Conservation (phyloP, 2,888 invertebrate genomes). For the Calameuta pallipes region DNA sequence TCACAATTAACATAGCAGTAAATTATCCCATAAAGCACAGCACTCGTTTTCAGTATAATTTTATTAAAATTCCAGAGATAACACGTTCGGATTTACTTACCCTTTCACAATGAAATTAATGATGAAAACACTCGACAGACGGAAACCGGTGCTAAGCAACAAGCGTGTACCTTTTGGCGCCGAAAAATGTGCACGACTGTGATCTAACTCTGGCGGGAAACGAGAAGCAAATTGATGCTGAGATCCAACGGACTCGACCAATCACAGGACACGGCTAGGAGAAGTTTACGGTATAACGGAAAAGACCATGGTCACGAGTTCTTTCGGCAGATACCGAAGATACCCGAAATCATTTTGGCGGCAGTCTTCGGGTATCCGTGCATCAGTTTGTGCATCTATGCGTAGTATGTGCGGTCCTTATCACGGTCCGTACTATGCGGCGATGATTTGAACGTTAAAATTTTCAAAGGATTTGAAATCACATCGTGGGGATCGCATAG, state of each 20-base stretch:
- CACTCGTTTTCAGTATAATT: not conserved
- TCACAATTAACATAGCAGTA: not conserved
- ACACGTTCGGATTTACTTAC: constrained; percentile 6
- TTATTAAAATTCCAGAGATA: not conserved
- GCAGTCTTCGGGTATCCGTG: not conserved
- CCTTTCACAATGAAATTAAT: constrained; percentile 2
- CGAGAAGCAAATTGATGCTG: not conserved
- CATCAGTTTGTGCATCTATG: not conserved
- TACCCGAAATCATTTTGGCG: not conserved
- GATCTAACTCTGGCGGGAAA: constrained; percentile 20
- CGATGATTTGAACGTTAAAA: no score
- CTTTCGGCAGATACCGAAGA: not conserved
- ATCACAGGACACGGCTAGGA: not conserved
- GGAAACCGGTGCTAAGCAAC: constrained; percentile 24
- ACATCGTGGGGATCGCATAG: no score
- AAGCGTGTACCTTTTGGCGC: constrained; percentile 27
- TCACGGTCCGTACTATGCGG: no score
- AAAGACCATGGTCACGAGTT: not conserved
- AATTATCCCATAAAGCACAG: not conserved
- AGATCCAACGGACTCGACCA: not conserved
- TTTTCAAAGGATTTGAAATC: no score
- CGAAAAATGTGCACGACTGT: constrained; percentile 12
- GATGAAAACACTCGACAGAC: constrained; percentile 18
- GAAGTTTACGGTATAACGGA: not conserved
- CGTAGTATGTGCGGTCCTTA: no score